phyloP scores from a whole-genome alignment of 1,140 invertebrate genomes.

The Caenorhabditis brenneri region DNA sequence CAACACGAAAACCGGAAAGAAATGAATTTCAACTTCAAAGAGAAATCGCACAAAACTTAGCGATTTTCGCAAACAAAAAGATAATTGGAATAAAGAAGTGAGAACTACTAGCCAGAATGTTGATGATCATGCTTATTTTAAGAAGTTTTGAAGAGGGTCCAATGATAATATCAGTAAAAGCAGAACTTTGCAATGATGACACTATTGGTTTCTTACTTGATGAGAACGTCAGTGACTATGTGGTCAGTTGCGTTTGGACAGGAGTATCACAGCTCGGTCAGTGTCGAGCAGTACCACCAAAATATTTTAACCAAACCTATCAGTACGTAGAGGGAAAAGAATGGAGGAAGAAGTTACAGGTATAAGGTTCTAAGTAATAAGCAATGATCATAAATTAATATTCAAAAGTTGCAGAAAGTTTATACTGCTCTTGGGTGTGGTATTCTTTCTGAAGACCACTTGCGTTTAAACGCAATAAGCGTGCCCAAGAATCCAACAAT shows the following conservation, averaged over 20 bases:
- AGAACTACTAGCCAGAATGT: too few species aligned
- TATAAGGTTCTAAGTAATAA: neutral
- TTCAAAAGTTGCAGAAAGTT: neutral
- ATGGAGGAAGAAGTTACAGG: neutral
- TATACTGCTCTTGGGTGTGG: neutral
- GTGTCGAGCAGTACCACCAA: neutral
- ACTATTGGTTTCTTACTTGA: neutral
- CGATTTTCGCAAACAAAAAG: neutral
- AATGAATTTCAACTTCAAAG: slow-evolving; percentile 31
- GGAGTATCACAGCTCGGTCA: neutral
- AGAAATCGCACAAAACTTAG: too few species aligned
- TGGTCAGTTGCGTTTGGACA: neutral
- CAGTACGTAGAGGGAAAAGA: neutral
- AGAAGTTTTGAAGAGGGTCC: too few species aligned
- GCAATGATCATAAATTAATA: neutral
- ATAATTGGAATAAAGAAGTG: neutral
- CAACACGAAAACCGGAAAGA: too few species aligned
- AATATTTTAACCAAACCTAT: neutral
- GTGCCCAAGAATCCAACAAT: neutral
- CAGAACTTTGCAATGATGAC: neutral
- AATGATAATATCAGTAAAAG: neutral
- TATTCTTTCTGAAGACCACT: neutral
- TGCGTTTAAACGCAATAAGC: neutral
- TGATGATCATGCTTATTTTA: too few species aligned
- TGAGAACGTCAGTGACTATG: neutral